Evolutionary conservation across 1,140 invertebrate species (phyloP).

Genomic region (Drosophila novamexicana): DNA sequence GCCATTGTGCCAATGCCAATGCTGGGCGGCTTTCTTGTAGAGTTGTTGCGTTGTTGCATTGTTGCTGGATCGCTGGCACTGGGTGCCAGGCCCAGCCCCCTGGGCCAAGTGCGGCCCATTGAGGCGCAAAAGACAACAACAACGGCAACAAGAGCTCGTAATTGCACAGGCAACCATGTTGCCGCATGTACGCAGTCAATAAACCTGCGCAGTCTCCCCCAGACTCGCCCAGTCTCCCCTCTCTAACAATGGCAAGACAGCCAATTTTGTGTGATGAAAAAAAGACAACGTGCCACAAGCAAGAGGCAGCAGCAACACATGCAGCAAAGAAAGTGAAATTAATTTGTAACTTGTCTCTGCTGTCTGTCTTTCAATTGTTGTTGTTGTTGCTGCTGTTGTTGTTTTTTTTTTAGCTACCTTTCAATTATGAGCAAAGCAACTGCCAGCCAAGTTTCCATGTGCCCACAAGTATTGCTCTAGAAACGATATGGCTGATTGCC

Average conservation of each 20-base stretch:
- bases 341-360: conserved; percentile 56
- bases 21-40: conserved; percentile 11
- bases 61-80: neutral
- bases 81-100: conserved; percentile 7
- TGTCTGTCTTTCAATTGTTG: conserved; percentile 26
- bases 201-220: conserved; percentile 54
- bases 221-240: neutral
- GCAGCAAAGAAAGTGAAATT: conserved; percentile 77
- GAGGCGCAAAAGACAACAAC: conserved; percentile 42
- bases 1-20: conserved; percentile 37
- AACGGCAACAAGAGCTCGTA: conserved; percentile 35
- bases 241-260: conserved; percentile 57
- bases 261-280: conserved; percentile 41
- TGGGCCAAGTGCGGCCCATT: conserved; percentile 33
- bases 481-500: conserved; percentile 13
- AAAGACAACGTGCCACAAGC: conserved; percentile 28
- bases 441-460: conserved; percentile 9
- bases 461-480: conserved; percentile 36
- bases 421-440: conserved; percentile 15
- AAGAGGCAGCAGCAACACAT: conserved; percentile 14
- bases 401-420: conserved; percentile 10
- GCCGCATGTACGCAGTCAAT: conserved; percentile 64
- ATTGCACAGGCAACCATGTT: conserved; percentile 51
- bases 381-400: conserved; percentile 4
- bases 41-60: neutral